A percentile compares a stretch with the other conserved stretches of the same genome.
phyloP scores from a whole-genome alignment of 2,888 invertebrate genomes.

The Crematogaster levior region DNA sequence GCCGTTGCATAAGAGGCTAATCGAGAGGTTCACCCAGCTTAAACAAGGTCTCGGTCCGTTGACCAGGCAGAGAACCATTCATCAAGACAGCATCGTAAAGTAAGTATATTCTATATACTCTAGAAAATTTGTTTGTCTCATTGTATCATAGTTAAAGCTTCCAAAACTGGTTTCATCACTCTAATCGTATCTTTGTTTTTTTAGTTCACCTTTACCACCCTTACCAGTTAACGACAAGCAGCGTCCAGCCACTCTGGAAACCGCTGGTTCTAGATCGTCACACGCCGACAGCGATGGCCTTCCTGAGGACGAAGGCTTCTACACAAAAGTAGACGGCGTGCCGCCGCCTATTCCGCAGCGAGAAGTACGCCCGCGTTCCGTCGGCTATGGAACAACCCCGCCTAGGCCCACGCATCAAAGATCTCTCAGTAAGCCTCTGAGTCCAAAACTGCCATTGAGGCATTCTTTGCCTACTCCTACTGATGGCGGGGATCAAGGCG shows the following conservation, averaged over 20 bases:
- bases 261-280: constrained; percentile 77
- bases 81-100: constrained; percentile 94
- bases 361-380: constrained; percentile 88
- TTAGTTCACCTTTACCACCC: constrained; percentile 92
- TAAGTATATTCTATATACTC: constrained; percentile 84
- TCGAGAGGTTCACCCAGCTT: constrained; percentile 95
- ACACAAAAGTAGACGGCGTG: constrained; percentile 82
- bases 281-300: constrained; percentile 82
- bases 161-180: not conserved
- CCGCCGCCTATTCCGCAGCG: constrained; percentile 88
- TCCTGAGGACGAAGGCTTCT: constrained; percentile 83
- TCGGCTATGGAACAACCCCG: constrained; percentile 86
- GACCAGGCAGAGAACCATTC: constrained; percentile 85
- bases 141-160: not conserved
- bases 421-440: constrained; percentile 87
- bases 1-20: constrained; percentile 95
- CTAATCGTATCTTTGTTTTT: not conserved
- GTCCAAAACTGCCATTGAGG: constrained; percentile 86
- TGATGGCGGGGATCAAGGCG: constrained; percentile 85
- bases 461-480: constrained; percentile 87
- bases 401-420: constrained; percentile 85
- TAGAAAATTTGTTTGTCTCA: constrained; percentile 34
- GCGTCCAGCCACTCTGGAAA: constrained; percentile 81
- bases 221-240: constrained; percentile 88
- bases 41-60: constrained; percentile 91